Percentiles rank a stretch among this genome's conserved stretches.
These are phyloP conservation scores for Trichacis sp. DNA, from an alignment of 2,888 invertebrate genomes.

Conservation along the genomic window DNA sequence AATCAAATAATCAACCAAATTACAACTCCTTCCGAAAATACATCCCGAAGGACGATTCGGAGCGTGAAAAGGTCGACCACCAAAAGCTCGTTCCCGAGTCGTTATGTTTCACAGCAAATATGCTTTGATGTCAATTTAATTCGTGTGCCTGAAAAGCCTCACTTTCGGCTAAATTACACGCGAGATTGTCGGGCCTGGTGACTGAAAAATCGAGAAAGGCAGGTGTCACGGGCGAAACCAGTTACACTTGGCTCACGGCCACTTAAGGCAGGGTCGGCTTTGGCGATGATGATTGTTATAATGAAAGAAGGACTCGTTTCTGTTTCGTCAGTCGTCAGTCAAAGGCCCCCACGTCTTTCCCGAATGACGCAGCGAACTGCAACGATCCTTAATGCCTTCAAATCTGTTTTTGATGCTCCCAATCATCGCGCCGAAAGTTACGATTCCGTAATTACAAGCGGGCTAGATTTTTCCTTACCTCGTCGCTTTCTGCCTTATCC, in stretches of 20 bases:
- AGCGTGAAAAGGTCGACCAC: no score
- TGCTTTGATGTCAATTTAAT: neutral
- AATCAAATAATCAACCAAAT: no score
- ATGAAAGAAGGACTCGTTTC: conserved; percentile 6
- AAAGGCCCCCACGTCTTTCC: neutral
- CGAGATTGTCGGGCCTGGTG: neutral
- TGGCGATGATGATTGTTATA: conserved; percentile 14
- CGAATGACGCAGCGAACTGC: conserved; percentile 9
- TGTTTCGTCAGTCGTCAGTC: conserved; percentile 4
- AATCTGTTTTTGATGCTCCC: conserved; percentile 4
- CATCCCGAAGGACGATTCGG: no score
- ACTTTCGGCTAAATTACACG: neutral
- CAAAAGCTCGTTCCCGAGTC: no score
- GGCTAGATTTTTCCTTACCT: conserved; percentile 52
- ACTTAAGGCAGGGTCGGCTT: conserved; percentile 15
- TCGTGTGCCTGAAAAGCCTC: neutral
- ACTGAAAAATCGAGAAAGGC: conserved; percentile 7
- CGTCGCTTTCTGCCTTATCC: conserved; percentile 50
- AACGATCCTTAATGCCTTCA: conserved; percentile 1
- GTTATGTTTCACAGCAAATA: no score
- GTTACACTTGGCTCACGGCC: conserved; percentile 20
- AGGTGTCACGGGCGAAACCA: conserved; percentile 27
- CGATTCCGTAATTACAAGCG: neutral
- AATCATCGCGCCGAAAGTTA: neutral
- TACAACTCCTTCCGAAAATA: no score